Evolutionary conservation across 2,888 invertebrate species (phyloP), one percentile per base, ranked within the genome.

Genomic region (Platynereis dumerilii): DNA sequence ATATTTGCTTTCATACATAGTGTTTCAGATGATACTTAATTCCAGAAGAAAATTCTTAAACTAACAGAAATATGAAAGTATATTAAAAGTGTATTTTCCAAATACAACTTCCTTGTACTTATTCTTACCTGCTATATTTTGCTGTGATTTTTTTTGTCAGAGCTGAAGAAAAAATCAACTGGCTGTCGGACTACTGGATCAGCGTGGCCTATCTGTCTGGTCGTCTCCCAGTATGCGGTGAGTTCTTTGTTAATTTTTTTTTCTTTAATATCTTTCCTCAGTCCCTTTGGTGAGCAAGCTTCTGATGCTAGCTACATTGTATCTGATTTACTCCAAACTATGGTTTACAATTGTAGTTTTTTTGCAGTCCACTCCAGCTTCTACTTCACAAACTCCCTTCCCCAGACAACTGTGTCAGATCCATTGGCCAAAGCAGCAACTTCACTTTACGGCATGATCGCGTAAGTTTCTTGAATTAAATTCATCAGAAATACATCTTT

Each of bases 121-220:
- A n/a, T n/a, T n/a, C n/a, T n/a, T n/a, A n/a, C n/a, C n/a, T n/a
- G n/a, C n/a, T n/a, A n/a, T n/a, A n/a, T n/a, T n/a, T n/a, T n/a
- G n/a, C 28, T 2, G 17, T 24, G 24, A 54, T 24, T n/a, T 54
- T 54, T 52, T n/a, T 3, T 72, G 70, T 17, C 65, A 77, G 77
- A 53, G 71, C 65, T 54, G 57, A 68, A 5, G 71, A 65, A 52
- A 58, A 55, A 24, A 54, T 57, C 48, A 77, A 75, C 64, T 78
- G 78, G 78, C 45, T 78, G 58, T 59, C 68, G 26, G 76, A 78
- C 20, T 75, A 74, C 57, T 78, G 78, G 78, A 26, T 75, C 42
- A 64, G 74, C 22, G 66, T 72, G 42, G 78, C 77, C 2, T 78
- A 76, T 62, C 71, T 78, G 2, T 39, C 65, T 26, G 64, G 64